Evolutionary conservation across 2,797 vertebrate genomes (phyloP), one percentile per base, ranked within the genome.

Genomic region (Ceryle rudis): DNA sequence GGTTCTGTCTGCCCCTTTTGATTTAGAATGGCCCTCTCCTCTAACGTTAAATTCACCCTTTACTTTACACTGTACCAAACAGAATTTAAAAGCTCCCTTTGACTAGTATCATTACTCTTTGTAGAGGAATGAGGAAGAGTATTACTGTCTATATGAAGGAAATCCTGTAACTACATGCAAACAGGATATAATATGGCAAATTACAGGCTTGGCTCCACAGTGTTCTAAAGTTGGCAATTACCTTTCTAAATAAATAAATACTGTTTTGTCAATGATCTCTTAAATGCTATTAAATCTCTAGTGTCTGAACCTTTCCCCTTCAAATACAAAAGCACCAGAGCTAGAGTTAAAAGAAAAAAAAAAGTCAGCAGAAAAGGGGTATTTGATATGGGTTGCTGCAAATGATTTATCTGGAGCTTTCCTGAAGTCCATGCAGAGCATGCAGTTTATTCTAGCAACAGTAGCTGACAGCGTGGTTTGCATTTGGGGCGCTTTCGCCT

Each of bases 341-440:
- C 35, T 57, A 46, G 42, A 86, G 66, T 37, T 47, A 70, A 60
- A 51, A 71, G 58, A 46, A 79, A 80, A 70, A 54, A 61, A 80
- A n/a, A 66, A 16, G 84, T 96, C 96, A 97, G 93, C 91, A 97
- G 90, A 95, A 95, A 96, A 39, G n/a, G 44, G 66, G 73, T 70
- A 95, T 95, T 89, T 95, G 86, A 87, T 90, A 90, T 3, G 80
- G 83, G 47, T 82, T 81, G 93, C 11, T 94, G 82, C 88, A 81
- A 80, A 51, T 25, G 13, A 78, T 87, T 94, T 85, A 93, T 93
- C 80, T 90, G 86, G 96, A 89, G 71, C 93, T 95, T 97, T 97
- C 96, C 96, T 97, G 96, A 97, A 95, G 96, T 96, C 86, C 83
- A 85, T 89, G 93, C 96, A 97, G 83, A 95, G 74, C 74, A 65